phyloP scores from a whole-genome alignment of 1,140 invertebrate species.

The Trissolcus basalis region DNA sequence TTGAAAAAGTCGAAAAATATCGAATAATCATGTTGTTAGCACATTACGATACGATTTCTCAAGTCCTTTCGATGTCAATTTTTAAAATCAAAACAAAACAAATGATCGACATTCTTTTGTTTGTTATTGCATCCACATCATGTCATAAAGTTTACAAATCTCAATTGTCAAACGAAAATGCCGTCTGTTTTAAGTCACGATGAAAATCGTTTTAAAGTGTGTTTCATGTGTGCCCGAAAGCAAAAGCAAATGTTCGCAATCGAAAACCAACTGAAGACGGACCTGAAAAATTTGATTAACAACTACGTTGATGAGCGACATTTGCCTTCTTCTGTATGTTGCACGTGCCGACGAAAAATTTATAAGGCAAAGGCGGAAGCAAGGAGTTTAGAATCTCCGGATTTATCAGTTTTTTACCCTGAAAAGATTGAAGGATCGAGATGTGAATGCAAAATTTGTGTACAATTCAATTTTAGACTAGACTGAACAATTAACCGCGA shows the following conservation, averaged over 20 bases:
- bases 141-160: too few species aligned
- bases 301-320: conserved; percentile 8
- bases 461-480: too few species aligned
- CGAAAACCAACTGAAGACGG: conserved; percentile 23
- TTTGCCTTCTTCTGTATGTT: neutral
- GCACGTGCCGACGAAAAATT: too few species aligned
- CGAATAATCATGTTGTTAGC: too few species aligned
- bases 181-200: conserved; percentile 26
- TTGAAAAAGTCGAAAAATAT: too few species aligned
- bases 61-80: too few species aligned
- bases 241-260: conserved; percentile 11
- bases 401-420: conserved; percentile 19
- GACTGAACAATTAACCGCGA: too few species aligned
- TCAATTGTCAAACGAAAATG: too few species aligned
- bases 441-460: conserved; percentile 16
- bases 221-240: conserved; percentile 19
- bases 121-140: too few species aligned
- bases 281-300: conserved; percentile 15
- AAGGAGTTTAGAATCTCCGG: conserved; percentile 18
- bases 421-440: conserved; percentile 12
- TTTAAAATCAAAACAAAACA: too few species aligned
- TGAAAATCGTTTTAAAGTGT: conserved; percentile 22
- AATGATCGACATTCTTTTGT: too few species aligned
- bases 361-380: conserved; percentile 10
- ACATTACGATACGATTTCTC: too few species aligned